Evolutionary conservation across 2,113 vertebrate genomes (phyloP).

Genomic region (Dolichallabes microphthalmus): DNA sequence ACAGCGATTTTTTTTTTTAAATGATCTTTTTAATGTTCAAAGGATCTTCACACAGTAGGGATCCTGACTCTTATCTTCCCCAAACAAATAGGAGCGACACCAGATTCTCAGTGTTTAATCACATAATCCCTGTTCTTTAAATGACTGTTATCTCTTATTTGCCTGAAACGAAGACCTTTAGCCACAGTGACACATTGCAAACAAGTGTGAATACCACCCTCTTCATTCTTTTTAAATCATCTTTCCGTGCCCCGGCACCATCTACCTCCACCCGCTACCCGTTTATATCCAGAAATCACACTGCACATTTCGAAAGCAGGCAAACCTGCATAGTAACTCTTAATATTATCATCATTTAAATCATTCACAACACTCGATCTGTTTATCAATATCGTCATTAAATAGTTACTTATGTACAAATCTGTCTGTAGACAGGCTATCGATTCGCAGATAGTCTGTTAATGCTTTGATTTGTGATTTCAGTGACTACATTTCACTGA

Average conservation of each 20-base stretch:
- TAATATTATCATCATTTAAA: conserved; percentile 16
- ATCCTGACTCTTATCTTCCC: background rate
- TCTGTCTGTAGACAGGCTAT: conserved; percentile 5
- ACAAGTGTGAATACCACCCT: background rate
- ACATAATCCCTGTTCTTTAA: background rate
- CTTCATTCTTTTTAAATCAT: conserved; percentile 15
- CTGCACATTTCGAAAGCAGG: conserved; percentile 35
- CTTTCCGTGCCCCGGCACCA: conserved; percentile 62
- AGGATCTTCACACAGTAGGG: conserved; percentile 47
- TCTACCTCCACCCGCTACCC: conserved; percentile 15
- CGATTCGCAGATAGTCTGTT: background rate
- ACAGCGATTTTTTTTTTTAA: background rate
- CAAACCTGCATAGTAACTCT: conserved; percentile 3
- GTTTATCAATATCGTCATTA: conserved; percentile 30
- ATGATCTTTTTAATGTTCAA: conserved; percentile 64
- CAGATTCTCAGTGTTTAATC: background rate
- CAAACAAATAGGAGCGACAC: background rate
- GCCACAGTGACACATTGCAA: background rate
- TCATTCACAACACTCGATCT: conserved; percentile 21
- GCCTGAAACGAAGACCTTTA: background rate
- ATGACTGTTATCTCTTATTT: background rate
- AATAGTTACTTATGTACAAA: conserved; percentile 42
- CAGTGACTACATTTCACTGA: background rate
- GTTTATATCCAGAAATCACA: conserved; percentile 45
- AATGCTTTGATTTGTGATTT: conserved; percentile 8